phyloP scores from a whole-genome alignment of 2,888 invertebrate genomes.

The Pharmacophagus antenor region DNA sequence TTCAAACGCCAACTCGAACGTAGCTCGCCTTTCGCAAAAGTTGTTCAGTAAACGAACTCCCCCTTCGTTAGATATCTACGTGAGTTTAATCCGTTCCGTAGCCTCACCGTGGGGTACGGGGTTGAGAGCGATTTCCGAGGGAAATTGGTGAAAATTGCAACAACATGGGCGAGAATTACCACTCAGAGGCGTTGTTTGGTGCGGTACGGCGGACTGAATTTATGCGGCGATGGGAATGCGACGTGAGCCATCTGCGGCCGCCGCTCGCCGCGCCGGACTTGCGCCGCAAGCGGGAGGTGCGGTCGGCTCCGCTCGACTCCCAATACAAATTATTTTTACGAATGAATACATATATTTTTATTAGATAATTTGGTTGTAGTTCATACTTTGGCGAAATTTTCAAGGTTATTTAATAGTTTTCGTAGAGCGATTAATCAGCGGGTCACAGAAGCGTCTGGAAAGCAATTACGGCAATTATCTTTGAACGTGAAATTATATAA shows the following conservation, averaged over 20 bases:
- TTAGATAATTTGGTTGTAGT: conserved; percentile 1
- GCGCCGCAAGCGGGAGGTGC: conserved; percentile 17
- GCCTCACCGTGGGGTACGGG: conserved; percentile 52
- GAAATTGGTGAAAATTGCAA: conserved; percentile 78
- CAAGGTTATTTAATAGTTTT: conserved; percentile 8
- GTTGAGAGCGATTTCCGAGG: conserved; percentile 64
- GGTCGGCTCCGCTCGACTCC: conserved; percentile 26
- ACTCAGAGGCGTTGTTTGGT: conserved; percentile 71
- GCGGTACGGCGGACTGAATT: conserved; percentile 50
- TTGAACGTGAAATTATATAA: conserved; percentile 8
- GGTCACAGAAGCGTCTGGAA: conserved; percentile 12
- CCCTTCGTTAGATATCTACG: conserved; percentile 80
- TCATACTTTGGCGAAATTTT: background rate
- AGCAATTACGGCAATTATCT: conserved; percentile 18
- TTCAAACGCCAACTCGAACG: conserved; percentile 76
- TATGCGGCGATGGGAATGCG: conserved; percentile 61
- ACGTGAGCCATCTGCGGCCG: conserved; percentile 52
- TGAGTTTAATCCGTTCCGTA: conserved; percentile 74
- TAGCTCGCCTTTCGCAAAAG: conserved; percentile 74
- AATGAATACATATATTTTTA: background rate
- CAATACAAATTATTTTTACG: conserved; percentile 25
- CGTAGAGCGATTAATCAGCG: conserved; percentile 6
- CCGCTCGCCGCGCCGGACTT: conserved; percentile 36
- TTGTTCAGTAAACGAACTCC: conserved; percentile 73
- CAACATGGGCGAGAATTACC: conserved; percentile 76